Evolutionary conservation across 1,140 invertebrate species (phyloP).

Genomic region (Lepidurus couesii): DNA sequence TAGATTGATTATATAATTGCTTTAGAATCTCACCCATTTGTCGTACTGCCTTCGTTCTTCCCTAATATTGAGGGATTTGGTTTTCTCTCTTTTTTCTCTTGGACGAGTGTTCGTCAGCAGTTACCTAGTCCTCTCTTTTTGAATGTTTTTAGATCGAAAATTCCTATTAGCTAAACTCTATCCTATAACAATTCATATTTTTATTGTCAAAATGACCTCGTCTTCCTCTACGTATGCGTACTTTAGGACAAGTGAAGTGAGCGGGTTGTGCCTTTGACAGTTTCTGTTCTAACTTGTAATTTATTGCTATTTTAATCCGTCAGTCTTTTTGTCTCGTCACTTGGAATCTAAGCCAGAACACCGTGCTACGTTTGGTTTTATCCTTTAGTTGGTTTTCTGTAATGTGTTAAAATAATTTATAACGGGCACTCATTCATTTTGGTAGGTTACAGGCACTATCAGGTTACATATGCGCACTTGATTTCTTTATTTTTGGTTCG

Average conservation of each 20-base stretch:
- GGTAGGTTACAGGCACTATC: background rate
- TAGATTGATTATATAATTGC: background rate
- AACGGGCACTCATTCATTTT: background rate
- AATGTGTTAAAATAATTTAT: background rate
- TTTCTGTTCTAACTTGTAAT: conserved; percentile 2
- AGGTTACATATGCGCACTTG: background rate
- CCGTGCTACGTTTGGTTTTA: background rate
- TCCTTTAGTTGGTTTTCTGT: background rate
- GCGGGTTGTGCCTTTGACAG: conserved; percentile 8
- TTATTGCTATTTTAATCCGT: background rate
- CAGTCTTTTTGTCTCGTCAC: background rate
- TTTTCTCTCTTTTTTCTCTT: background rate
- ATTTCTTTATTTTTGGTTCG: background rate
- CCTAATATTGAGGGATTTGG: background rate
- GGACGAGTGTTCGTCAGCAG: background rate
- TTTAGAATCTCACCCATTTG: conserved; percentile 3
- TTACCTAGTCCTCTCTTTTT: conserved; percentile 1
- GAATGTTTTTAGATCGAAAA: background rate
- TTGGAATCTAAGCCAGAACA: background rate
- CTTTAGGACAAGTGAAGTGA: background rate
- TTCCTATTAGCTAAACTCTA: background rate
- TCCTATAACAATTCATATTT: background rate
- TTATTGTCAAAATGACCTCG: background rate
- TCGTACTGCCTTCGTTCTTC: background rate
- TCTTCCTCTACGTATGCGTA: background rate